Conservation (phyloP, 2,888 invertebrate species). For the Linnaemya tessellans region DNA sequence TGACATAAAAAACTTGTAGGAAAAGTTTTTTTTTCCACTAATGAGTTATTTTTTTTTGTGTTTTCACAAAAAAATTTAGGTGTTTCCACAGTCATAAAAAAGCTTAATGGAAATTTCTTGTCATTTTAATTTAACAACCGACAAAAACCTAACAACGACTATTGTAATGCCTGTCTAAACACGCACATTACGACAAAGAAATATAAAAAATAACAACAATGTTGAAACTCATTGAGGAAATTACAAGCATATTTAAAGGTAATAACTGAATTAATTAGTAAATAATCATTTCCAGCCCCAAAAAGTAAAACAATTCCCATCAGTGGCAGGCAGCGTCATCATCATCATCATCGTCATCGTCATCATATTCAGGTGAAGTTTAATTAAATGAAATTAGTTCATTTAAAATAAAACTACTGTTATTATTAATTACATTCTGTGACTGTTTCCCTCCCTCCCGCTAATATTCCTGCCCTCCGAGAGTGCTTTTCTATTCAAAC, state of each 20-base stretch:
- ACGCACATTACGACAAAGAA: conserved; percentile 47
- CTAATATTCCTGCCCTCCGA: not conserved
- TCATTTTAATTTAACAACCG: conserved; percentile 55
- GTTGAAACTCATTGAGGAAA: conserved; percentile 61
- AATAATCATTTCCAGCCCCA: conserved; percentile 60
- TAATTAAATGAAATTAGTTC: conserved; percentile 63
- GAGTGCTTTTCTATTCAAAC: conserved; percentile 4
- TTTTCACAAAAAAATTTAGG: conserved; percentile 25
- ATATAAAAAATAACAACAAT: not conserved
- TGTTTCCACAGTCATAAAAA: conserved; percentile 57
- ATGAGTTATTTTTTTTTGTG: conserved; percentile 29
- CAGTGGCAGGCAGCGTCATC: not conserved
- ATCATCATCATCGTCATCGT: not conserved
- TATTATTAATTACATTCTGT: conserved; percentile 19
- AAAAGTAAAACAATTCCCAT: conserved; percentile 31
- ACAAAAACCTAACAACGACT: conserved; percentile 39
- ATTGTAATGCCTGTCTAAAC: conserved; percentile 64
- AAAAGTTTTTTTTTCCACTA: conserved; percentile 23
- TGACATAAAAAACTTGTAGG: conserved; percentile 28
- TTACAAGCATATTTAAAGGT: conserved; percentile 70
- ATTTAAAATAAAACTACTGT: conserved; percentile 21
- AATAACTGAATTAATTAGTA: conserved; percentile 73
- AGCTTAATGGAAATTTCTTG: conserved; percentile 67
- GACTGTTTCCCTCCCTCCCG: not conserved
- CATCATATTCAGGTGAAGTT: conserved; percentile 57